phyloP scores from a whole-genome alignment of 2,888 invertebrate species.

The Lampropteryx suffumata region DNA sequence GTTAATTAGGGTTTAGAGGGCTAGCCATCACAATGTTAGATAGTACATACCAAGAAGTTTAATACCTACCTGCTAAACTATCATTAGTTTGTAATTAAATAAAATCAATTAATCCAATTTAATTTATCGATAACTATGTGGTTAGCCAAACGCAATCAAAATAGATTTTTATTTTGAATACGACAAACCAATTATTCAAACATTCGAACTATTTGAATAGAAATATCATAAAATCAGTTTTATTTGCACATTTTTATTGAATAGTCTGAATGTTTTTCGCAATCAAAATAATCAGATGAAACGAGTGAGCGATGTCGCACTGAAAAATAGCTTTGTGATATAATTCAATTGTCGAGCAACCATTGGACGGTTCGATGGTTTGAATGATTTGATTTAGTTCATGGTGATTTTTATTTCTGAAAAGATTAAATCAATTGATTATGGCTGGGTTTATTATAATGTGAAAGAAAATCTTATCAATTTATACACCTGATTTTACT shows the following conservation, averaged over 20 bases:
- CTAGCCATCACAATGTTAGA: no score
- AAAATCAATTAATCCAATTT: no score
- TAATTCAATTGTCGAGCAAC: slow-evolving; percentile 67
- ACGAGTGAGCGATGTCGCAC: slow-evolving; percentile 48
- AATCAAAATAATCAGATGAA: slow-evolving; percentile 65
- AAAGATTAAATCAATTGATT: no score
- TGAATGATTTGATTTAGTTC: slow-evolving; percentile 51
- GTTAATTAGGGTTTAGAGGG: no score
- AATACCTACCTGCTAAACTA: no score
- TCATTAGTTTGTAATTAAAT: no score
- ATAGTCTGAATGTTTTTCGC: slow-evolving; percentile 39
- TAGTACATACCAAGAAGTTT: no score
- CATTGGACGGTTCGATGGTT: slow-evolving; percentile 51
- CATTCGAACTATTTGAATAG: slow-evolving; percentile 3
- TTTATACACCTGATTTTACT: no score
- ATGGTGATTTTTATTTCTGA: slow-evolving; percentile 15
- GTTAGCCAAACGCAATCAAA: background rate
- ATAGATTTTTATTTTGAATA: no score
- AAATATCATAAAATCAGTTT: slow-evolving; percentile 16
- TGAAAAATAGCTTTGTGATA: slow-evolving; percentile 63
- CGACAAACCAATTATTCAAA: background rate
- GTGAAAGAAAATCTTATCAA: no score
- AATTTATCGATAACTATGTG: no score
- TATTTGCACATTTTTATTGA: slow-evolving; percentile 25
- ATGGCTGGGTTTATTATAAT: no score